Base-by-base conservation (phyloP, 2,888 invertebrate genomes). In the Sturmia bella region DNA sequence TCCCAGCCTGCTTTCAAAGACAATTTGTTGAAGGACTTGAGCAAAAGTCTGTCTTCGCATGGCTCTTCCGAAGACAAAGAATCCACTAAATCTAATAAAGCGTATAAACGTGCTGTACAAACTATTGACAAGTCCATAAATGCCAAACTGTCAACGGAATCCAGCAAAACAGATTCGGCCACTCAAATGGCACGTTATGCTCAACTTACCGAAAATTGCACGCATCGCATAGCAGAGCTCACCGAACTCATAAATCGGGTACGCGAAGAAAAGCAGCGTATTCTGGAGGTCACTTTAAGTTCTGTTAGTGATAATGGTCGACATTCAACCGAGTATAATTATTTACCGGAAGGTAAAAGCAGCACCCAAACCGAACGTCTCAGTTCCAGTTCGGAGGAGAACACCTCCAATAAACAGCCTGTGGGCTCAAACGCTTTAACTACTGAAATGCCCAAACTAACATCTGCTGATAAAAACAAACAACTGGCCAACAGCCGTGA, bases 241-340 rank as follows among this genome's bases (percentile, higher is more conserved):
- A 91, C 92, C 0, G 91, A 92, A 11, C 91, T 93, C 85, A 93
- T 94, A 13, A 91, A 92, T n/a, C 91, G 92, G 86, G 92, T 94
- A 6, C 91, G 94, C n/a, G 90, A 91, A 68, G 94, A 94, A 85
- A 92, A 92, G 82, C 89, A 91, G 56, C 90, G 91, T 54, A 89
- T 93, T 17, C 86, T 92, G n/a, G 91, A 91, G 78, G 88, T 89
- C 1, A 90, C 90, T 0, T 84, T 91, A 0, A 90, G 89, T 1
- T 91, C 91, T 9, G 87, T 85, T 5, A 90, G 89, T 72, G 90
- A 90, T 21, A 88, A 85, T 39, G 89, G 85, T 0, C 87, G 88
- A 1, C 88, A 88, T 64, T 91, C 91, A 1, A 91, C 91, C 0
- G 91, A 91, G 77, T 91, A 91, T 64, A 80, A 88, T 6, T 91